A percentile compares a stretch with the other conserved stretches of the same genome.
Conservation (phyloP, 2,888 invertebrate genomes). For the Dichetophora obliterata region DNA sequence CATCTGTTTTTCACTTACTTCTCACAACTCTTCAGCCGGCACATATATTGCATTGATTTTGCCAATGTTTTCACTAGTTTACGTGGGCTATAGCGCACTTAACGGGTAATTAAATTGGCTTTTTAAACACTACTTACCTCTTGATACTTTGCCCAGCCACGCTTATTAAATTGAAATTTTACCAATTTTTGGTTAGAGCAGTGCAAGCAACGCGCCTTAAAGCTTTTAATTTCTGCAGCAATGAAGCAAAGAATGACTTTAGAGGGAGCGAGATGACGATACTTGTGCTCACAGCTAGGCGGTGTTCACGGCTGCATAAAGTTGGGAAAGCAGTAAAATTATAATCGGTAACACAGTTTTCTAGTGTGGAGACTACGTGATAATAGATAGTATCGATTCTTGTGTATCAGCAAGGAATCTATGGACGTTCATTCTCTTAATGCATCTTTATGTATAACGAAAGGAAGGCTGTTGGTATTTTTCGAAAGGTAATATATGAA, state of each 20-base stretch:
- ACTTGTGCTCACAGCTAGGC: background rate
- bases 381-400: too few relatives aligned
- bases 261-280: background rate
- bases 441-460: too few relatives aligned
- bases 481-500: too few relatives aligned
- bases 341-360: background rate
- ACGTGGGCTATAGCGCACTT: conserved; percentile 16
- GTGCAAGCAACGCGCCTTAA: background rate
- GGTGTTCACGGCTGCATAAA: background rate
- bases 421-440: too few relatives aligned
- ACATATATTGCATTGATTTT: conserved; percentile 5
- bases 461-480: too few relatives aligned
- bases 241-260: background rate
- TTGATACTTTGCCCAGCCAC: conserved; percentile 91
- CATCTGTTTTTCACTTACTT: conserved; percentile 11
- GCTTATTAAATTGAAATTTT: conserved; percentile 71
- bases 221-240: background rate
- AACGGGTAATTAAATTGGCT: conserved; percentile 36
- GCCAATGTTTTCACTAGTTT: background rate
- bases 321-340: background rate
- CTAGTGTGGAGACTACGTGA: background rate
- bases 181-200: conserved; percentile 31
- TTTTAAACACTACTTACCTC: conserved; percentile 73
- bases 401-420: too few relatives aligned
- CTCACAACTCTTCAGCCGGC: background rate